Conservation (phyloP, 2,113 vertebrate species). For the Urocitellus parryii region DNA sequence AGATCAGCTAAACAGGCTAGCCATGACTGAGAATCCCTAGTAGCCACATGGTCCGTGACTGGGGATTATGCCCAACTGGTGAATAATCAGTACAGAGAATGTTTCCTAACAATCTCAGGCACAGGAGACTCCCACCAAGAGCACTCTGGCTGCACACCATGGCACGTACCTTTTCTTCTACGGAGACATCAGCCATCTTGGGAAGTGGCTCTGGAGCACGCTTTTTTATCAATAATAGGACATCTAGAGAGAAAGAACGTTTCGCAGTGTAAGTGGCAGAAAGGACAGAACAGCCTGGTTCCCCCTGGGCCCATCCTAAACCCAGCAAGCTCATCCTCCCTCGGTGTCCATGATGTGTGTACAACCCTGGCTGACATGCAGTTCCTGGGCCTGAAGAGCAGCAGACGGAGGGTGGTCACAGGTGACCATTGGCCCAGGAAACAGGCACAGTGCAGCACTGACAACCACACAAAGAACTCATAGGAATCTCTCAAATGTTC, state of each 20-base stretch:
- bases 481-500: fast-evolving
- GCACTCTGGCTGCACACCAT: fast-evolving
- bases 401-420: too few relatives aligned
- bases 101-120: not conserved
- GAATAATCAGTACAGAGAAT: fast-evolving
- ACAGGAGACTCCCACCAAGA: fast-evolving
- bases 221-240: slow-evolving; percentile 94
- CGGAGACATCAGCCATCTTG: slow-evolving; percentile 94
- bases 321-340: fast-evolving
- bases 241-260: slow-evolving; percentile 87
- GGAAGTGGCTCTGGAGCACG: slow-evolving; percentile 90
- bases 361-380: fast-evolving
- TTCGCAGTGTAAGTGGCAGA: fast-evolving
- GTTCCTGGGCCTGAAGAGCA: fast-evolving
- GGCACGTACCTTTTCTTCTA: slow-evolving; percentile 94
- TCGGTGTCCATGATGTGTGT: fast-evolving
- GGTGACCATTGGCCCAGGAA: not conserved
- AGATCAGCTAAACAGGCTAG: fast-evolving
- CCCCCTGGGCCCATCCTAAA: not conserved
- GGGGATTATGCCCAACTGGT: fast-evolving
- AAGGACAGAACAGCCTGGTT: not conserved
- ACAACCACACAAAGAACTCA: fast-evolving
- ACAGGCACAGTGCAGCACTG: not conserved
- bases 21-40: fast-evolving
- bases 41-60: fast-evolving